Evolutionary conservation across 2,113 vertebrate genomes (phyloP), one percentile per base, ranked within the genome.

Genomic region (Paratilapia polleni): DNA sequence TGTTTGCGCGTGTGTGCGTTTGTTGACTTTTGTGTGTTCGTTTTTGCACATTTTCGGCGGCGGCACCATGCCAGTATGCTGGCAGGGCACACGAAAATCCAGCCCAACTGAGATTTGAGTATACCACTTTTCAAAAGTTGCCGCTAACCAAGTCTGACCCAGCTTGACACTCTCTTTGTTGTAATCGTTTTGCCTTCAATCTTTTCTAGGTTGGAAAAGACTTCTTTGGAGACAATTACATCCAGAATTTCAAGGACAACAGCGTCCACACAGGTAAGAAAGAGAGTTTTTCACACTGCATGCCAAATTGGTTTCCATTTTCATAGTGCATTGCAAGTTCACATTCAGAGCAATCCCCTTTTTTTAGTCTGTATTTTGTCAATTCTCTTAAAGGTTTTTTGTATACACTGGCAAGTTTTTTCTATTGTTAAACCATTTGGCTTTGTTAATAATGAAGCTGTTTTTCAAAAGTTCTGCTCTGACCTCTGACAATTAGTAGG

Each of bases 151-250:
- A 95, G 94, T 95, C 93, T 94, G 93, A 94, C 94, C 93, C 89
- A 49, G 84, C 87, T 94, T 90, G 88, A 93, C 88, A 88, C 83
- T 84, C 57, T 90, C 84, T 93, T 93, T 94, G 88, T 91, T 94
- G 78, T 90, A 90, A 93, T 93, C 82, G 86, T 85, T 94, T 93
- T 92, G 80, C 81, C 87, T 96, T 95, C 93, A 92, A 52, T 92
- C 94, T 91, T 92, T 94, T 95, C 92, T 92, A 99, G 98, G 97
- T 99, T 94, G 98, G 98, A 70, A 97, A 97, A 85, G 98, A 99
- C 94, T 97, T 97, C 89, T 99, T 99, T 96, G 98, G 98, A 94
- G 97, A 97, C 92, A 96, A 97, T 94, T 99, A 99, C 89, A 95
- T 99, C 92, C 96, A 97, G 95, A 98, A 99, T 95, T 97, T 99